Evolutionary conservation across 2,797 vertebrate species (phyloP).

Genomic region (Limnodromus scolopaceus): DNA sequence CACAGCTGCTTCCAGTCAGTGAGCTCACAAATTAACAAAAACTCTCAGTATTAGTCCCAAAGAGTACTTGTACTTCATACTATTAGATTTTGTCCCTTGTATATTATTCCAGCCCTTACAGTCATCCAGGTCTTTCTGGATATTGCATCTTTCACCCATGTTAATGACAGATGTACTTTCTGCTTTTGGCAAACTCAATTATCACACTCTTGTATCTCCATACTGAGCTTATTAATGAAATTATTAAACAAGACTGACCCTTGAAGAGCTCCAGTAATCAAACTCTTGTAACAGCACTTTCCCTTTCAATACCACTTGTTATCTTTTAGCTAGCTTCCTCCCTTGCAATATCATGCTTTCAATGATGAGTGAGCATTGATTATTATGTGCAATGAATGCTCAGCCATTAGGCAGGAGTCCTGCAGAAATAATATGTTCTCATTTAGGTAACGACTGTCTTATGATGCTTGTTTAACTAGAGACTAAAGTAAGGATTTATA

Average conservation of each 20-base stretch:
- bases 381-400: not conserved
- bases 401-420: not conserved
- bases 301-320: not conserved
- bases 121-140: not conserved
- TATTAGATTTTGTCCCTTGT: not conserved
- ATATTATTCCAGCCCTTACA: not conserved
- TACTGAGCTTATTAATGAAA: not conserved
- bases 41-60: not conserved
- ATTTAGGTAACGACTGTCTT: not conserved
- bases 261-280: not conserved
- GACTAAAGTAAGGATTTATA: not conserved
- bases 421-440: not conserved
- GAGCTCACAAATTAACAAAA: not conserved
- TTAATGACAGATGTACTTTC: fast-evolving
- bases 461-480: not conserved
- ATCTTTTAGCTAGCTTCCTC: not conserved
- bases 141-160: fast-evolving
- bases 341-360: not conserved
- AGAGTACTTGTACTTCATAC: not conserved
- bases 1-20: not conserved
- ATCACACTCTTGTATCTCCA: not conserved
- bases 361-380: not conserved
- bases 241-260: not conserved
- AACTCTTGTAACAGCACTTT: fast-evolving
- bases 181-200: not conserved